Conservation (phyloP, 2,888 invertebrate species). For the Daptonema setosum region DNA sequence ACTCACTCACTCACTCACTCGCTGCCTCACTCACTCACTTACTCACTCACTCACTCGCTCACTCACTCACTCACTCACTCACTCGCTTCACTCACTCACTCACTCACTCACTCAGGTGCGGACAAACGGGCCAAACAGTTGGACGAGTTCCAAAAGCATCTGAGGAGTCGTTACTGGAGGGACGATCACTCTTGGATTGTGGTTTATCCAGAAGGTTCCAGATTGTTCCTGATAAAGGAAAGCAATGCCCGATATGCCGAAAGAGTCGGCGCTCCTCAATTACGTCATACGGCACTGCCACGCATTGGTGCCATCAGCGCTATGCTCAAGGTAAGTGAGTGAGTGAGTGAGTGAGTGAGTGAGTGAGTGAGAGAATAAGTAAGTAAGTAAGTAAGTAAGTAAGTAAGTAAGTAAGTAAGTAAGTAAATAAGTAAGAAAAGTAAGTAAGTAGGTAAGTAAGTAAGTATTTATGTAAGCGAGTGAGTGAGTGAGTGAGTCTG, state of each 20-base stretch:
- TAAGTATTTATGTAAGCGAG: too few species aligned
- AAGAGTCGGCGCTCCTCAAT: conserved; percentile 58
- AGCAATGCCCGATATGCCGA: conserved; percentile 36
- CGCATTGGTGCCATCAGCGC: conserved; percentile 68
- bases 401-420: not conserved
- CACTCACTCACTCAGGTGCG: too few species aligned
- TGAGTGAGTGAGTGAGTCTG: too few species aligned
- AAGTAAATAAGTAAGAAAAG: too few species aligned
- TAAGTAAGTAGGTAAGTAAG: too few species aligned
- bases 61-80: too few species aligned
- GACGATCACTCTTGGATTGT: conserved; percentile 41
- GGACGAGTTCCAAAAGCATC: not conserved
- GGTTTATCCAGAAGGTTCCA: conserved; percentile 59
- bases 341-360: too few species aligned
- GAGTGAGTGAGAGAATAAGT: too few species aligned
- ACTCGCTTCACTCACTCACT: too few species aligned
- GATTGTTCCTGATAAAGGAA: conserved; percentile 18
- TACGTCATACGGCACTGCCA: conserved; percentile 66
- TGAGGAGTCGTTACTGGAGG: conserved; percentile 36
- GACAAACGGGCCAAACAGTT: not conserved
- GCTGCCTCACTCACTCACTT: too few species aligned
- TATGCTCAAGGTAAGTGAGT: conserved; percentile 53
- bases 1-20: too few species aligned
- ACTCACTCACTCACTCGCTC: too few species aligned
- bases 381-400: conserved; percentile 14